These are phyloP conservation scores for Aythya fuligula DNA, from an alignment of 2,797 vertebrate species.

Conservation along the genomic window DNA sequence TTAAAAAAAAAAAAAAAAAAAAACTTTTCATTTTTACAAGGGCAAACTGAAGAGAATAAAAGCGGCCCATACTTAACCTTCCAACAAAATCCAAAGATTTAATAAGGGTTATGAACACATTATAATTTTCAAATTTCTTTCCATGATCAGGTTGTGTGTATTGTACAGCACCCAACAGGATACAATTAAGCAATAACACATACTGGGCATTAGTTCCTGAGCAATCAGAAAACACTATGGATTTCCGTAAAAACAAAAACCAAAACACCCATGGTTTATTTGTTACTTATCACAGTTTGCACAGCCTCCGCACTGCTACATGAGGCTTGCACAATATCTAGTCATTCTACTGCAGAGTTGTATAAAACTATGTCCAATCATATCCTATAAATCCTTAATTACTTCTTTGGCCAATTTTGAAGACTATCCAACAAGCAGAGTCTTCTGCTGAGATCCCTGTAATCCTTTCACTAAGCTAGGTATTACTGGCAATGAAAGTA, in stretches of 20 bases:
- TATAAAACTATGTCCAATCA: neutral
- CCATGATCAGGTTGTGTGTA: neutral
- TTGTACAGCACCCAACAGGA: conserved; percentile 47
- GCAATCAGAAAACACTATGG: conserved; percentile 3
- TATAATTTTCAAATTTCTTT: conserved; percentile 46
- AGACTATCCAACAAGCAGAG: neutral
- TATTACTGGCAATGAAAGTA: neutral
- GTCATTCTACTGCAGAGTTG: neutral
- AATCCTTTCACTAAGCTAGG: neutral
- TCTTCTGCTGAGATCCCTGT: neutral
- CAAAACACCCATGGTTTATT: neutral
- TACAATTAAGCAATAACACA: conserved; percentile 51
- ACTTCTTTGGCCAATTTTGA: neutral
- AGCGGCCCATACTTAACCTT: neutral
- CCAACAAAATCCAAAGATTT: neutral
- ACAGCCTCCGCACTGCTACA: neutral
- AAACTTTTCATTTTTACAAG: neutral
- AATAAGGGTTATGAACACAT: conserved; percentile 8
- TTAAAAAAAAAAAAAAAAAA: neutral
- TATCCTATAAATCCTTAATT: conserved; percentile 31
- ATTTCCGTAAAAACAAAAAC: neutral
- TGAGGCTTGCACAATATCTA: neutral
- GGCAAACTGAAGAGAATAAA: neutral
- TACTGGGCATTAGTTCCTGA: conserved; percentile 17
- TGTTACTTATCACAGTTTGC: conserved; percentile 44